phyloP scores from a whole-genome alignment of 2,113 vertebrate genomes.

The Todiramphus chloris region DNA sequence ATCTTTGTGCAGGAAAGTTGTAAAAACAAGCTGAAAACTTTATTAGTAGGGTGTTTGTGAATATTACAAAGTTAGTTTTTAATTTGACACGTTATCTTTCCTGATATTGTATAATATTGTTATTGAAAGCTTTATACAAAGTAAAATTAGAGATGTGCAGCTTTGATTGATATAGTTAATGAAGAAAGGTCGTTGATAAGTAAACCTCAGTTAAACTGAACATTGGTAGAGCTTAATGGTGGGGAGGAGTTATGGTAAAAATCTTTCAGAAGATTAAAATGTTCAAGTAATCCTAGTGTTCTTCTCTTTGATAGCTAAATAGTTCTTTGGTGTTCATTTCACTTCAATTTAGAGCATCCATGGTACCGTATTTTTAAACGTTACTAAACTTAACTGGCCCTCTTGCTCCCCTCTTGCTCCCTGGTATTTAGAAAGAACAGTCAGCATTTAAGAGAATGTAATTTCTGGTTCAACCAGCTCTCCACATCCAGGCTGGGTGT shows the following conservation, averaged over 20 bases:
- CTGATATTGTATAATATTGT: not conserved
- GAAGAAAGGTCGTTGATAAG: not conserved
- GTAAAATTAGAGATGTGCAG: not conserved
- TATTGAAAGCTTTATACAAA: not conserved
- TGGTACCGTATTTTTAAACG: fast-evolving
- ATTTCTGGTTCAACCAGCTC: constrained; percentile 11
- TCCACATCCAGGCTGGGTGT: not conserved
- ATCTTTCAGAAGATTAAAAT: not conserved
- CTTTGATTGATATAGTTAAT: not conserved
- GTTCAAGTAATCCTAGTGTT: not conserved
- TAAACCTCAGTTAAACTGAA: not conserved
- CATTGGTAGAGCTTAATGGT: not conserved
- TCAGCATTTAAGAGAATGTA: not conserved
- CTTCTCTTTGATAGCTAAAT: not conserved
- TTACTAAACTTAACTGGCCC: not conserved
- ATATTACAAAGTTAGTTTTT: not conserved
- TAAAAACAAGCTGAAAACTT: not conserved
- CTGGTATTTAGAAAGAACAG: not conserved
- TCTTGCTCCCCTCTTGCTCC: not conserved
- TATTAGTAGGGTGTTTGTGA: not conserved
- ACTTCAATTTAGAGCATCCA: not conserved
- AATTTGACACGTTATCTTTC: not conserved
- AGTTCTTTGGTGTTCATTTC: not conserved
- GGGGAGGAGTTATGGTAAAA: fast-evolving
- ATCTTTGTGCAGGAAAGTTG: not conserved